Evolutionary conservation across 1,140 invertebrate species (phyloP).

Genomic region (Ditylenchus dipsaci): DNA sequence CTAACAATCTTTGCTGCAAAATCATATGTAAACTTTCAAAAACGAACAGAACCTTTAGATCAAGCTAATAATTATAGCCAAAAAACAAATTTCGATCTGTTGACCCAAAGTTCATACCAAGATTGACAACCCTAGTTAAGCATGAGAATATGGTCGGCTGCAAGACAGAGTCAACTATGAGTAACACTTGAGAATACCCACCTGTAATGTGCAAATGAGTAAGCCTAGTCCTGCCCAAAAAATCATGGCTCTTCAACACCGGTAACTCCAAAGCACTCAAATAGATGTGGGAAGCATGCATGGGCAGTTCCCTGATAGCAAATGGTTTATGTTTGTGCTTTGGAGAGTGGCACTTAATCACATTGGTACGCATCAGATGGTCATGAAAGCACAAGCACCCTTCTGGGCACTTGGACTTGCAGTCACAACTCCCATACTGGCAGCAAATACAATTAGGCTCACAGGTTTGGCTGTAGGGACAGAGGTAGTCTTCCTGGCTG

Average conservation of each 20-base stretch:
- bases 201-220: conserved; percentile 44
- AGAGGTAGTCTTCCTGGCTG: conserved; percentile 31
- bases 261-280: conserved; percentile 37
- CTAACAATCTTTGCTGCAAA: too few relatives aligned
- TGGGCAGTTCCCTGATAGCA: conserved; percentile 34
- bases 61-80: too few relatives aligned
- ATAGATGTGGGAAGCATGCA: conserved; percentile 50
- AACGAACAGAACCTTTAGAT: too few relatives aligned
- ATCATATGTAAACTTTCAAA: too few relatives aligned
- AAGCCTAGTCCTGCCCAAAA: conserved; percentile 39
- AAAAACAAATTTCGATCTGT: too few relatives aligned
- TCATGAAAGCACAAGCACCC: conserved; percentile 50
- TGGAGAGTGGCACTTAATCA: conserved; percentile 14
- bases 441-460: conserved; percentile 52
- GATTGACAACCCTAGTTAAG: too few relatives aligned
- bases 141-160: too few relatives aligned
- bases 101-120: too few relatives aligned
- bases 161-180: too few relatives aligned
- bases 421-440: conserved; percentile 50
- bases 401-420: conserved; percentile 48
- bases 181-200: too few relatives aligned
- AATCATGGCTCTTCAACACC: conserved; percentile 36
- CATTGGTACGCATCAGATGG: conserved; percentile 16
- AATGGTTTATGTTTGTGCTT: neutral
- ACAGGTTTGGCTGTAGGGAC: conserved; percentile 39